Percentiles rank a stretch among this genome's conserved stretches.
These are phyloP conservation scores for Zeuzera pyrina DNA, from an alignment of 2,888 invertebrate genomes.

Conservation along the genomic window DNA sequence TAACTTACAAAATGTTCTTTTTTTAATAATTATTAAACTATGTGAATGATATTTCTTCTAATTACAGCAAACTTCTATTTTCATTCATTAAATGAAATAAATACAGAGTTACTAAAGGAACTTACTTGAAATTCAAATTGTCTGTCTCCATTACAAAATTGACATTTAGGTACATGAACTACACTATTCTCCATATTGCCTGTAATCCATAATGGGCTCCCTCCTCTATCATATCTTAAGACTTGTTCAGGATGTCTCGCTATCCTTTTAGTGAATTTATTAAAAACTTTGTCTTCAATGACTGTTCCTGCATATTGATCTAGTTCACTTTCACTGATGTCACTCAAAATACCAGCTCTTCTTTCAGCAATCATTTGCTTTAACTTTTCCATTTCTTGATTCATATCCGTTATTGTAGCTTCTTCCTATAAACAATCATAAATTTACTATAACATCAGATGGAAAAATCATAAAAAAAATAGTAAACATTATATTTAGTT, in stretches of 20 bases:
- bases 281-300: constrained; percentile 84
- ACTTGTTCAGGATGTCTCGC: constrained; percentile 85
- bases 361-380: constrained; percentile 65
- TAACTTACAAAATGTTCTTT: too few species aligned
- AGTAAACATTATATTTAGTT: constrained; percentile 5
- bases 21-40: too few species aligned
- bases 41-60: too few species aligned
- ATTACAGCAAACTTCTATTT: too few species aligned
- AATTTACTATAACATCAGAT: too few species aligned
- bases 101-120: constrained; percentile 6
- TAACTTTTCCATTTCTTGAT: constrained; percentile 55
- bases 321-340: constrained; percentile 79
- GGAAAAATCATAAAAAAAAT: neutral
- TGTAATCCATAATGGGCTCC: constrained; percentile 89
- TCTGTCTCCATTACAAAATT: constrained; percentile 80
- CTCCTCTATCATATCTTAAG: constrained; percentile 84
- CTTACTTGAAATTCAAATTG: constrained; percentile 92
- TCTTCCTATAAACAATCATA: constrained; percentile 25
- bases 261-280: constrained; percentile 81
- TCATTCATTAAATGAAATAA: too few species aligned
- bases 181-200: constrained; percentile 53
- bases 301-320: constrained; percentile 74
- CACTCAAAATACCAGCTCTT: constrained; percentile 75
- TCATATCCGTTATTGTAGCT: constrained; percentile 58
- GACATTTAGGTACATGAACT: constrained; percentile 78